Evolutionary conservation across 2,797 vertebrate genomes (phyloP).

Genomic region (Syngnathus rostellatus): DNA sequence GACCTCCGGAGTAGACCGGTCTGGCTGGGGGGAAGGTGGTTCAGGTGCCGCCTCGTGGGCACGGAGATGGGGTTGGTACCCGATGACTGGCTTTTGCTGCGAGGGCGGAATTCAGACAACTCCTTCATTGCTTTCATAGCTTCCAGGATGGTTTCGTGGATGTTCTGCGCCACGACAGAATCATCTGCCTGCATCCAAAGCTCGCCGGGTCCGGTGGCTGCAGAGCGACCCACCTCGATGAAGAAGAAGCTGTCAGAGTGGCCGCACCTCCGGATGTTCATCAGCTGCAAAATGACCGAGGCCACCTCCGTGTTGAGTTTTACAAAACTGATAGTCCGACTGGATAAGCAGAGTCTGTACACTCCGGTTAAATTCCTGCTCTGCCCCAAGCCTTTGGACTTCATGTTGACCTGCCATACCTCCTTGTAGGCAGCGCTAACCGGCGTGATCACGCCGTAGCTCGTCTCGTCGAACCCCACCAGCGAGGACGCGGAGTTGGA

Average conservation of each 20-base stretch:
- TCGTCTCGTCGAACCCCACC: conserved; percentile 76
- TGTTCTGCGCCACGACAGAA: conserved; percentile 95
- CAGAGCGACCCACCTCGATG: conserved; percentile 94
- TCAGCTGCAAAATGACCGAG: conserved; percentile 88
- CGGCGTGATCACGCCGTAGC: conserved; percentile 81
- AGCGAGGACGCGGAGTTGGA: conserved; percentile 72
- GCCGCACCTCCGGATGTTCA: conserved; percentile 95
- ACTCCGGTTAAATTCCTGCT: conserved; percentile 87
- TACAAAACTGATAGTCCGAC: conserved; percentile 87
- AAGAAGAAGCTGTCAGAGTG: conserved; percentile 99
- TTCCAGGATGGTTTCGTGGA: conserved; percentile 95
- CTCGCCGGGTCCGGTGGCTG: conserved; percentile 91
- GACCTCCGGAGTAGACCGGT: conserved; percentile 82
- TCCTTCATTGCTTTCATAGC: conserved; percentile 98
- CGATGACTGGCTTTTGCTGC: conserved; percentile 95
- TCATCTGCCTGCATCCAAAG: conserved; percentile 99
- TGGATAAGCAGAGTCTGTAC: conserved; percentile 88
- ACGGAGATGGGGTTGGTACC: conserved; percentile 87
- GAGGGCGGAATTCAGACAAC: conserved; percentile 90
- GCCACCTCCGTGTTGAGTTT: conserved; percentile 88
- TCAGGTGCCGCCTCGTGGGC: conserved; percentile 81
- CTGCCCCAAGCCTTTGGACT: conserved; percentile 91
- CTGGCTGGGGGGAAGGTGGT: conserved; percentile 87
- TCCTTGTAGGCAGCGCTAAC: conserved; percentile 81
- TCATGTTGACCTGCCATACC: conserved; percentile 95